A percentile compares a stretch with the other conserved stretches of the same genome.
phyloP scores from a whole-genome alignment of 37 sponge, comb jelly and placozoan species.

The Corticium candelabrum region DNA sequence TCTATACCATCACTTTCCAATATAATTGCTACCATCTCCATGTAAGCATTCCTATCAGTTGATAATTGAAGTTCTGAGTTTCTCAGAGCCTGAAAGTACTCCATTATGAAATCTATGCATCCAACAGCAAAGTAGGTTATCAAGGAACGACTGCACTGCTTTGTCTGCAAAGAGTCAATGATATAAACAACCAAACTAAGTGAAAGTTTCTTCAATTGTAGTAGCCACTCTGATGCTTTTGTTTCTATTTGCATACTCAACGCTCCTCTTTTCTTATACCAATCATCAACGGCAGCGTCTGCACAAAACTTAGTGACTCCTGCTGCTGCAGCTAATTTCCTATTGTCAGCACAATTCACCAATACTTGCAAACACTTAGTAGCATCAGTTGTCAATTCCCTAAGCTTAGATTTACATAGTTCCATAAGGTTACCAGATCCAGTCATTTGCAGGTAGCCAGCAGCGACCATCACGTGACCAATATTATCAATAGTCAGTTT shows the following conservation, averaged over 20 bases:
- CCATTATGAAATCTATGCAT: too few relatives aligned
- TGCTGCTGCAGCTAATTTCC: background rate
- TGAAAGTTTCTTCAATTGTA: background rate
- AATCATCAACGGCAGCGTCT: background rate
- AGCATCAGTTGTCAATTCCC: background rate
- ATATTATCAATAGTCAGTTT: background rate
- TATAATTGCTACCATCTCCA: too few relatives aligned
- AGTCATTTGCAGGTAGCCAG: background rate
- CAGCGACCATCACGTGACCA: background rate
- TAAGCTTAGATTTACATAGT: background rate
- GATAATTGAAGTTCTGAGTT: too few relatives aligned
- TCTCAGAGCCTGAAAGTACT: too few relatives aligned
- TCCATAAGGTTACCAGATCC: background rate
- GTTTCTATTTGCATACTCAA: background rate
- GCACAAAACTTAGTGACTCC: background rate
- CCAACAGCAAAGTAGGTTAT: too few relatives aligned
- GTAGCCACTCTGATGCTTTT: too few relatives aligned
- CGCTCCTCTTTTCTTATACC: background rate
- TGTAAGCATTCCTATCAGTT: too few relatives aligned
- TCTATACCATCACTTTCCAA: constrained; percentile 1
- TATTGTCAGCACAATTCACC: background rate
- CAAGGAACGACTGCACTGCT: background rate
- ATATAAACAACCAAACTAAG: background rate
- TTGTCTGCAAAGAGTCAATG: background rate
- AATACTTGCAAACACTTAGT: background rate